Evolutionary conservation across 2,797 vertebrate genomes (phyloP), one percentile per base, ranked within the genome.

Genomic region (Oreochromis mossambicus): DNA sequence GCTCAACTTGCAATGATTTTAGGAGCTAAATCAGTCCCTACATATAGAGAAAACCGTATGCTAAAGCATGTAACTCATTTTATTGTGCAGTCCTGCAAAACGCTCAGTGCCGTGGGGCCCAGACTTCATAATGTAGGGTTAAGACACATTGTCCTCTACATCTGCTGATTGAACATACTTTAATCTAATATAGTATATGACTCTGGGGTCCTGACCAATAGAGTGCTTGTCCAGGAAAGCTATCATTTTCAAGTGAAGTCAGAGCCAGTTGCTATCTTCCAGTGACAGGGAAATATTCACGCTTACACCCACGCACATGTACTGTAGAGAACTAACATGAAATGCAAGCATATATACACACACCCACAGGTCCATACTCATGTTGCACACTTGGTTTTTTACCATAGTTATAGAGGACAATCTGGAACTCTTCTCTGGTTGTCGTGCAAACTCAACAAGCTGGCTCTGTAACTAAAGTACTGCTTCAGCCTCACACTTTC

Each of bases 241-340:
- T 90, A 85, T 80, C 78, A 90, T 94, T 95, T 95, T 95, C 87
- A 95, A 94, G 90, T 93, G 78, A 70, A 86, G 92, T 92, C 92
- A 94, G 82, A 86, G 92, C 91, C 92, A 94, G 80, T 36, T 79
- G 86, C 82, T 68, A 85, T 92, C 88, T 87, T 85, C 89, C 82
- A 89, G 80, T 90, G 89, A 92, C 91, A 94, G 89, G 80, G 77
- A 93, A 84, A 83, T 89, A 87, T 92, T 91, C 86, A 91, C 87
- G 83, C 86, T 80, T 46, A 2, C 88, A 78, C 76, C 77, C 86
- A 68, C 52, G 56, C 79, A 77, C 29, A 8, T 19, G 70, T 32
- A 78, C 48, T 54, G 50, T 51, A 78, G 32, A 80, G 34, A 77
- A 85, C 48, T 41, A 43, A 78, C 48, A 51, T 75, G 32, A 63